Base-by-base conservation (phyloP, 2,797 vertebrate genomes). In the Neopelma chrysocephalum region DNA sequence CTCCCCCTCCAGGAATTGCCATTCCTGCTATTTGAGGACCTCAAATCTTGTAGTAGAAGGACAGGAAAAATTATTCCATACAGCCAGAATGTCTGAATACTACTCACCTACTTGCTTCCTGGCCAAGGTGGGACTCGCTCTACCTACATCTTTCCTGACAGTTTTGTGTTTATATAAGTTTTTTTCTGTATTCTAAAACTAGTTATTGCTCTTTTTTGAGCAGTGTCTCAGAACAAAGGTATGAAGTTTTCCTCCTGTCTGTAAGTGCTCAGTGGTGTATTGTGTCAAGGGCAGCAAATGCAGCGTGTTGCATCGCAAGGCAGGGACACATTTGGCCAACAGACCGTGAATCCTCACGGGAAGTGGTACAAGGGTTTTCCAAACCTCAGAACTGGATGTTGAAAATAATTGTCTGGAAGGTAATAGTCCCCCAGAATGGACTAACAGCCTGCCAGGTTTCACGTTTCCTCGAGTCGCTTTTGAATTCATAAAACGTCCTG, bases 391-490 rank as follows among this genome's bases (percentile, higher is more conserved):
- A 81, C 76, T 90, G 85, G 45, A 86, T 58, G 48, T 56, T 89
- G 84, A 88, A 85, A 91, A 83, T 76, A 79, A 76, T 94, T 94
- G 76, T 76, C 73, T 88, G 82, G 91, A 94, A 93, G 76, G 85
- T 87, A 96, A 90, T 87, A 95, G 68, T 93, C 65, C 70, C 87
- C 66, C 43, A 53, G 71, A 92, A 89, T 53, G 43, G 72, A 86
- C 89, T 82, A 83, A 80, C 6, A 65, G 62, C 70, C 85, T 60
- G 61, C 76, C 51, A 62, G 60, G 89, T 94, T 94, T 96, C 87
- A 53, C 8, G 0, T 96, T 95, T 88, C 91, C 34, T 58, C 14
- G 72, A 90, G 69, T 56, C 27, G 36, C n/a, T 91, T 96, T 42
- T 62, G 58, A 93, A 94, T 90, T 88, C n/a, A 25, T 43, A 61